phyloP scores from a whole-genome alignment of 2,797 vertebrate species.

The Manis pentadactyla region DNA sequence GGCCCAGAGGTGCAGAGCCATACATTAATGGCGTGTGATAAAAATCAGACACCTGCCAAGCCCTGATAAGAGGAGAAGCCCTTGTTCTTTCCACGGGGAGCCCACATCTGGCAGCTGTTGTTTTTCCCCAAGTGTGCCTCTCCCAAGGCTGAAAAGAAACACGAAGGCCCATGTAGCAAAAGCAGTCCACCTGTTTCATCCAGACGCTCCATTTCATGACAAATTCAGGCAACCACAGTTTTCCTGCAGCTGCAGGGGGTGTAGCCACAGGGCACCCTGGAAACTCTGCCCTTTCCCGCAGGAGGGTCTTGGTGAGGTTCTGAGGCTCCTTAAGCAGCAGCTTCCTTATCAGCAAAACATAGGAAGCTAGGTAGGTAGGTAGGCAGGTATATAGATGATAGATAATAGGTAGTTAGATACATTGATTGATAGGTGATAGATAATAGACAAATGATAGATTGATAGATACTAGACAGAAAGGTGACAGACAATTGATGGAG shows the following conservation, averaged over 20 bases:
- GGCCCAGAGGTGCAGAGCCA: background rate
- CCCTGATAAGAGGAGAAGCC: background rate
- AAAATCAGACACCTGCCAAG: conserved; percentile 40
- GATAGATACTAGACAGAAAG: too few species aligned
- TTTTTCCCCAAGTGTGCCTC: background rate
- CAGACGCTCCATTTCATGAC: background rate
- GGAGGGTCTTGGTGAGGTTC: rapidly evolving
- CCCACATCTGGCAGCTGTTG: background rate
- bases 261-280: rapidly evolving
- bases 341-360: background rate
- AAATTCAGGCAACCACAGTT: rapidly evolving
- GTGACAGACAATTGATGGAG: too few species aligned
- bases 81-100: rapidly evolving
- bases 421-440: background rate
- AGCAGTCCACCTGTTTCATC: rapidly evolving
- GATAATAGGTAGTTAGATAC: background rate
- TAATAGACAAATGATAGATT: background rate
- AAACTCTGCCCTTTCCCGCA: rapidly evolving
- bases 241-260: rapidly evolving
- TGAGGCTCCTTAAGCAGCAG: rapidly evolving
- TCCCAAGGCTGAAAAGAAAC: background rate
- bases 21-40: conserved; percentile 9
- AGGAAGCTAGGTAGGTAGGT: rapidly evolving
- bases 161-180: background rate
- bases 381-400: rapidly evolving